Percentiles rank a stretch among this genome's conserved stretches.
phyloP scores from a whole-genome alignment of 2,797 vertebrate genomes.

The Aeoliscus strigatus region DNA sequence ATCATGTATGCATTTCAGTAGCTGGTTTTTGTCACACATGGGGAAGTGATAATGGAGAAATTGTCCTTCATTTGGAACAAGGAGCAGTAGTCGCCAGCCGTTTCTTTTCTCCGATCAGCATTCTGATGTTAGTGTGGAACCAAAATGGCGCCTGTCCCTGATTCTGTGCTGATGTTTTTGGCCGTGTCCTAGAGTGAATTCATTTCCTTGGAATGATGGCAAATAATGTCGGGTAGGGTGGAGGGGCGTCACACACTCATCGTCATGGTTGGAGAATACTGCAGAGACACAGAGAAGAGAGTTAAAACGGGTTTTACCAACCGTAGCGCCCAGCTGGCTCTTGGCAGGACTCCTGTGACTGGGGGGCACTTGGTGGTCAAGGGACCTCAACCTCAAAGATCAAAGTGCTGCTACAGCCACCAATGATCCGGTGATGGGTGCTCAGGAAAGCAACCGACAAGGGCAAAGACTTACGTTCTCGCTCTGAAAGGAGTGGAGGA shows the following conservation, averaged over 20 bases:
- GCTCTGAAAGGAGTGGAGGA: constrained; percentile 99
- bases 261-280: constrained; percentile 99
- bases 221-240: constrained; percentile 63
- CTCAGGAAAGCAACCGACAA: constrained; percentile 1
- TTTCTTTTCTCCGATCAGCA: constrained; percentile 60
- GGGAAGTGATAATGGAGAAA: constrained; percentile 68
- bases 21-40: constrained; percentile 85
- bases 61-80: constrained; percentile 90
- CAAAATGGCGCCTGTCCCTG: constrained; percentile 79
- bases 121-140: constrained; percentile 82
- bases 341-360: constrained; percentile 1
- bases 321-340: neutral
- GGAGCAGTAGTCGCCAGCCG: constrained; percentile 83
- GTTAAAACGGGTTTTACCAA: constrained; percentile 9
- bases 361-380: constrained; percentile 9
- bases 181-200: constrained; percentile 65
- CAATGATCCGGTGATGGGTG: neutral
- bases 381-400: constrained; percentile 8
- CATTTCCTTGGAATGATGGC: constrained; percentile 84
- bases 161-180: constrained; percentile 87
- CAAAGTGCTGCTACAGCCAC: constrained; percentile 9
- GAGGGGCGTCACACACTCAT: constrained; percentile 92
- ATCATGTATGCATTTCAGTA: constrained; percentile 87
- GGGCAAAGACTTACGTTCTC: constrained; percentile 85
- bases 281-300: constrained; percentile 48